Evolutionary conservation across 35 echinoderm and acorn worm genomes (phyloP), one percentile per base, ranked within the genome.

Genomic region (Eucidaris tribuloides): DNA sequence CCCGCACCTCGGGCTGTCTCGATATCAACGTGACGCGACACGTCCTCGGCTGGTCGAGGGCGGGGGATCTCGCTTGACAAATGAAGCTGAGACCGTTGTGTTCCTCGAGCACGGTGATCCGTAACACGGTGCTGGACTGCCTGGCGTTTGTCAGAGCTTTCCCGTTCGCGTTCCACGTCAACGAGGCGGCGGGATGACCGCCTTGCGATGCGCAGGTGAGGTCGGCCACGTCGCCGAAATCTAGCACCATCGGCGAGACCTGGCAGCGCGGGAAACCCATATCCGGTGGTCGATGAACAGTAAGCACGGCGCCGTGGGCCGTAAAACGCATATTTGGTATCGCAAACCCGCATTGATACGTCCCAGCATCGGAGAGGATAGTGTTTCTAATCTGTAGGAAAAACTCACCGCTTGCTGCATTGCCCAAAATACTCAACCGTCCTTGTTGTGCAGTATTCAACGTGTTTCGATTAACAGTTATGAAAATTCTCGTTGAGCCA

Each of bases 151-250:
- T 81, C 14, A 90, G 17, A 9, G 13, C 7, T 5, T 15, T n/a
- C 11, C 57, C 81, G 36, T 28, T 40, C 39, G n/a, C 41, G 14
- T 54, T n/a, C 88, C 88, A 91, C 5, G 33, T 41, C 7, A 91
- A 56, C 33, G 41, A 42, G 7, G 81, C 88, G 1, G 80, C 80
- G 7, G 88, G 88, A 38, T 54, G 43, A 29, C 82, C 82, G 31
- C 81, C 81, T 66, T 85, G 33, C 2, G 88, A 91, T 24, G 61
- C 80, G 22, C 88, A 91, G 18, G 72, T 91, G 27, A 91, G 76
- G 2, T 14, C 34, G 6, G 59, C 81, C 22, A 29, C 38, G 7
- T 91, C 50, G 9, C 60, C 81, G 7, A 81, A 14, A 5, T 29
- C 5, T 25, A 45, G 68, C 27, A 20, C 35, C 18, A 13, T 1